phyloP scores from a whole-genome alignment of 2,888 invertebrate species.

The Didymodactylos carnosus region DNA sequence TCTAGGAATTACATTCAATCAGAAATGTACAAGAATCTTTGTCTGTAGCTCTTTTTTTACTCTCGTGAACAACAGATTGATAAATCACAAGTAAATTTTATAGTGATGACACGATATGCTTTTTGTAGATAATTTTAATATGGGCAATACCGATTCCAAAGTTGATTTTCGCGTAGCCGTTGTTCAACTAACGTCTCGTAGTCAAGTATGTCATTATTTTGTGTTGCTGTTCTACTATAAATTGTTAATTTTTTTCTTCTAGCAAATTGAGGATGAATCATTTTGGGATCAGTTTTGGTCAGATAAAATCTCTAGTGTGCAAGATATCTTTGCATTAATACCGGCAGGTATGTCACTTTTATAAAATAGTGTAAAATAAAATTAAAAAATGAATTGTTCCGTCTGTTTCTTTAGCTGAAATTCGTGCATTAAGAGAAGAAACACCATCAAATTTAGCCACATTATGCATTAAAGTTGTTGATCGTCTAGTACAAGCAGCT shows the following conservation, averaged over 20 bases:
- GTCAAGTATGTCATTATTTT: too few relatives aligned
- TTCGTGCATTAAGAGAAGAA: constrained; percentile 65
- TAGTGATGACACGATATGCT: too few relatives aligned
- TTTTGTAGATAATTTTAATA: constrained; percentile 36
- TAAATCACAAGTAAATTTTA: too few relatives aligned
- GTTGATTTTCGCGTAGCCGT: constrained; percentile 92
- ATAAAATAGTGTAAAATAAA: too few relatives aligned
- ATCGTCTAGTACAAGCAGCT: constrained; percentile 76
- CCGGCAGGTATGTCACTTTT: too few relatives aligned
- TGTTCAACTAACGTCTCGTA: constrained; percentile 44
- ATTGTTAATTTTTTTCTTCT: constrained; percentile 4
- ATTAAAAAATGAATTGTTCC: too few relatives aligned
- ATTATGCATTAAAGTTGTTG: constrained; percentile 88
- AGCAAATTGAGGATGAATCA: constrained; percentile 78
- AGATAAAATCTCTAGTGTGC: constrained; percentile 67
- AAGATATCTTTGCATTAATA: constrained; percentile 81
- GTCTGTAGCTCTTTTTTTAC: too few relatives aligned
- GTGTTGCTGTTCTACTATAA: neutral
- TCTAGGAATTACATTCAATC: too few relatives aligned
- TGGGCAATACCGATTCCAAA: constrained; percentile 97
- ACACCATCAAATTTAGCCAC: constrained; percentile 89
- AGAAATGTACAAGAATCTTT: too few relatives aligned
- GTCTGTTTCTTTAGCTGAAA: too few relatives aligned
- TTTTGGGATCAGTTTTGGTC: constrained; percentile 99
- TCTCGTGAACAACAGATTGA: too few relatives aligned